Evolutionary conservation across 2,113 vertebrate genomes (phyloP).

Genomic region (Oncorhynchus masou): DNA sequence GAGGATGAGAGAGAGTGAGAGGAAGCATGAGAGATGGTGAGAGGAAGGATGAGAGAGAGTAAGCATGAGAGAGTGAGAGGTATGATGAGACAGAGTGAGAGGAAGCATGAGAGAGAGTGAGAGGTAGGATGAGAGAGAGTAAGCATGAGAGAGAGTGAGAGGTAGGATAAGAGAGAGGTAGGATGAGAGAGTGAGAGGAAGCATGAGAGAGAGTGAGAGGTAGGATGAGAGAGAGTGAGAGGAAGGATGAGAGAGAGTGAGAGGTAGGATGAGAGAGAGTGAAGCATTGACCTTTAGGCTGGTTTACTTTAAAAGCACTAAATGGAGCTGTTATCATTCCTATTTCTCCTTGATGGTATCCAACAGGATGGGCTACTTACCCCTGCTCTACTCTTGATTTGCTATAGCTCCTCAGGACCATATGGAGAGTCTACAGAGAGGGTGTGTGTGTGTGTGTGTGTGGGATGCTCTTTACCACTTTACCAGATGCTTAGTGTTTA

Average conservation of each 20-base stretch:
- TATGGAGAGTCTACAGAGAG: not conserved
- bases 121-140: too few species aligned
- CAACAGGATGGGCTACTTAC: not conserved
- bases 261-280: not conserved
- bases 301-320: not conserved
- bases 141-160: too few species aligned
- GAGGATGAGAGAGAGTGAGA: too few species aligned
- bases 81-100: too few species aligned
- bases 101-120: too few species aligned
- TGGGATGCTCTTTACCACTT: not conserved
- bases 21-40: too few species aligned
- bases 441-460: constrained; percentile 1
- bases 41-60: too few species aligned
- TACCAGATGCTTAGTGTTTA: not conserved
- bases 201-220: constrained; percentile 5
- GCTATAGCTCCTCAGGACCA: not conserved
- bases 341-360: too few species aligned
- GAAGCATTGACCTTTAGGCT: not conserved
- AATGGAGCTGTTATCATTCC: too few species aligned
- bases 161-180: too few species aligned
- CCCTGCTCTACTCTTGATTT: not conserved
- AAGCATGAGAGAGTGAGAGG: too few species aligned
- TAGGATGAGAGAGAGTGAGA: not conserved
- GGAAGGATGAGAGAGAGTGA: not conserved
- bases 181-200: too few species aligned